Conservation (phyloP, 2,797 vertebrate species). For the Menidia menidia region DNA sequence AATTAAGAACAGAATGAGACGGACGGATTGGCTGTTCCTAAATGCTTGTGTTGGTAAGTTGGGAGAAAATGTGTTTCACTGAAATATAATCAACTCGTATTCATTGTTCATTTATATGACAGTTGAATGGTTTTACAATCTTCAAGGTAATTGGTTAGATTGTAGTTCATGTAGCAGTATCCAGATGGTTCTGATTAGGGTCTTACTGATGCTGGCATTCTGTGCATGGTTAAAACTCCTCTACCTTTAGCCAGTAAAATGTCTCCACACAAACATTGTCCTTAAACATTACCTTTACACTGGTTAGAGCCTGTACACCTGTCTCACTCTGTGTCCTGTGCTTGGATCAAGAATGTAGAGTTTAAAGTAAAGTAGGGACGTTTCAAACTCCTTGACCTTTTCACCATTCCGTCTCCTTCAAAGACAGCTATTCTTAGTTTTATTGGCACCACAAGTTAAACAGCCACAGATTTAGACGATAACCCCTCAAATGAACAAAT, state of each 20-base stretch:
- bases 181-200: slow-evolving; percentile 18
- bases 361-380: background rate
- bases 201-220: slow-evolving; percentile 18
- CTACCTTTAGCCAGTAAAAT: slow-evolving; percentile 42
- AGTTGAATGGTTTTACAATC: slow-evolving; percentile 15
- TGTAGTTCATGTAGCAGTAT: slow-evolving; percentile 12
- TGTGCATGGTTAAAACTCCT: slow-evolving; percentile 28
- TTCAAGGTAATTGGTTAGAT: slow-evolving; percentile 2
- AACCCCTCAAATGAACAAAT: slow-evolving; percentile 3
- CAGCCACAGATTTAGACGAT: slow-evolving; percentile 11
- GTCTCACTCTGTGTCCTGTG: slow-evolving; percentile 33
- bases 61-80: slow-evolving; percentile 1
- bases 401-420: slow-evolving; percentile 21
- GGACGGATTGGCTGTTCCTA: slow-evolving; percentile 98
- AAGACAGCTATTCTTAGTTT: slow-evolving; percentile 17
- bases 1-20: slow-evolving; percentile 98
- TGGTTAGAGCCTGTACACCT: slow-evolving; percentile 28
- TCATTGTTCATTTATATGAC: background rate
- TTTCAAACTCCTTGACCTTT: slow-evolving; percentile 17
- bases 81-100: background rate
- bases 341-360: slow-evolving; percentile 27
- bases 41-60: slow-evolving; percentile 99
- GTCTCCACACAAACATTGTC: slow-evolving; percentile 47
- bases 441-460: slow-evolving; percentile 8
- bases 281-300: slow-evolving; percentile 61